phyloP scores from a whole-genome alignment of 2,888 invertebrate species.

The Torymus aiolomorphi region DNA sequence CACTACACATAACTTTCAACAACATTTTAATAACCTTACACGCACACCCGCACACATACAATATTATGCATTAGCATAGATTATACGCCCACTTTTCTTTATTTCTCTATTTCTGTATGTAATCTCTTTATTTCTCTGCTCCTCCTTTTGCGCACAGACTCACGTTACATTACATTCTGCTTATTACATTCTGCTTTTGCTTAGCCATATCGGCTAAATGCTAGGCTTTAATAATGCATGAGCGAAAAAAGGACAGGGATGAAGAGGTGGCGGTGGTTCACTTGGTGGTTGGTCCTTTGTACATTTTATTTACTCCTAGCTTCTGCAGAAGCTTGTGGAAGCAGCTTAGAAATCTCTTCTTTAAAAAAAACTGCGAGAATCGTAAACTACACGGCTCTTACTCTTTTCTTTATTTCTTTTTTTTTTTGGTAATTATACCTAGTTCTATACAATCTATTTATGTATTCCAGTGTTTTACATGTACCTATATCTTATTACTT shows the following conservation, averaged over 20 bases:
- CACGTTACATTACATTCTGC: too few species aligned
- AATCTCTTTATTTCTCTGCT: constrained; percentile 22
- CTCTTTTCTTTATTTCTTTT: background rate
- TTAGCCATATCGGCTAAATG: constrained; percentile 71
- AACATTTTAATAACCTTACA: too few species aligned
- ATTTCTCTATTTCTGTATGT: constrained; percentile 40
- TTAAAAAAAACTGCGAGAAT: background rate
- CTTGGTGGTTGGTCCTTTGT: constrained; percentile 71
- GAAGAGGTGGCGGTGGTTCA: constrained; percentile 71
- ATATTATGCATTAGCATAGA: too few species aligned
- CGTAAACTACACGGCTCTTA: background rate
- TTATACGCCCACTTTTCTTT: constrained; percentile 53
- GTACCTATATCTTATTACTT: too few species aligned
- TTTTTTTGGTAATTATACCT: background rate
- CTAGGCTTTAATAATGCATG: constrained; percentile 73
- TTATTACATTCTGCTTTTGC: constrained; percentile 72
- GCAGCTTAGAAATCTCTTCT: background rate
- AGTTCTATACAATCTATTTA: background rate
- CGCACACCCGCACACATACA: too few species aligned
- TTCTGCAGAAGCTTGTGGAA: constrained; percentile 3
- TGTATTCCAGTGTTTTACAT: too few species aligned
- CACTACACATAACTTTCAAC: too few species aligned
- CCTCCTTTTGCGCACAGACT: background rate
- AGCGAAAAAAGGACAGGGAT: constrained; percentile 73
- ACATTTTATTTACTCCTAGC: constrained; percentile 42